Base-by-base conservation (phyloP, 53 echinoderm and acorn worm species). In the Temnopleurus reevesii region DNA sequence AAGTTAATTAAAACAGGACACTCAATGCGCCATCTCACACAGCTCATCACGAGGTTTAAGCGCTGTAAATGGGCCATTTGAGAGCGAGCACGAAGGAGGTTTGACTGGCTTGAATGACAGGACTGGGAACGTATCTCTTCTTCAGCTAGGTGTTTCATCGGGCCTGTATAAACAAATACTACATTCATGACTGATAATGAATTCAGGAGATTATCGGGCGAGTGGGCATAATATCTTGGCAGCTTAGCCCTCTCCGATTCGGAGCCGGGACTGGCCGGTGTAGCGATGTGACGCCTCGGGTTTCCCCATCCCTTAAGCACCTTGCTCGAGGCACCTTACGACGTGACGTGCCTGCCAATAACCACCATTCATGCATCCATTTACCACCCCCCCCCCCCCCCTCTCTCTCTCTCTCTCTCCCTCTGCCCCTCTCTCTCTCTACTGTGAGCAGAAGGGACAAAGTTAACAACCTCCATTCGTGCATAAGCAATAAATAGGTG, bases 161-260 rank as follows among this genome's bases (percentile, higher is more conserved):
- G n/a, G 45, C 24, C 86, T 85, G 86, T 59, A 85, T 59, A 85
- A 85, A 85, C 86, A 85, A 85, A 85, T 85, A 85, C 61, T 85
- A 85, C 86, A 85, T 85, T 85, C 86, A 85, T 85, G 86, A 85
- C 86, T 85, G 86, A 59, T 60, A 85, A 85, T 85, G 53, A 85
- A 85, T 85, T 85, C 86, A 85, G 45, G 45, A 85, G 86, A 85
- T 85, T 85, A 83, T 17, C 55, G 83, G 12, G 12, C 55, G 54
- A 55, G 83, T 83, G 54, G n/a, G n/a, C 83, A 34, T 55, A 33
- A 53, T 59, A 41, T 85, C 59, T 85, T 35, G 60, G 58, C 86
- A 59, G 83, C 83, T 83, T 85, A 85, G 61, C 46, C 43, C 44
- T 27, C 44, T 46, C 59, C 60, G 43, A 26, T 85, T 55, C 55